Evolutionary conservation across 2,888 invertebrate species (phyloP), one percentile per base, ranked within the genome.

Genomic region (Prostheceraeus crozeri): DNA sequence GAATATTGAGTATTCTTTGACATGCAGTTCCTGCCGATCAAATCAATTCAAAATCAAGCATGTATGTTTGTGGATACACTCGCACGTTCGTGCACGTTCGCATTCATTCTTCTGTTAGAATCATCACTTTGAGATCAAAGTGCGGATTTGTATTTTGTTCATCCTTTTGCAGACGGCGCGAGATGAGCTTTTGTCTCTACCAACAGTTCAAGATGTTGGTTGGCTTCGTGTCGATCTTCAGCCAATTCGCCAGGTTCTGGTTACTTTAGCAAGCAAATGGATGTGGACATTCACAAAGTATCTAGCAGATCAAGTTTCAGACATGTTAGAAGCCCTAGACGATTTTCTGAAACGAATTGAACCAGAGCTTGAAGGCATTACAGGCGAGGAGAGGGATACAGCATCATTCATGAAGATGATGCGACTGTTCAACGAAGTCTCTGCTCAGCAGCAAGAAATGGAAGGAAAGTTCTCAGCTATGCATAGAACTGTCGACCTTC

Each of bases 261-360:
- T 69, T 36, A 74, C 74, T 8, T 71, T 71, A 51, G 73, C 74
- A 58, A 70, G 71, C 62, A 74, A 74, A 61, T 73, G 74, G 72
- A 72, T 76, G 71, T 75, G 74, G 74, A 74, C 73, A n/a, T 76
- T 72, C 65, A 74, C 74, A 23, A 72, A 72, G 60, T 76, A 74
- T 64, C 70, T 76, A 28, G 69, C 72, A 27, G 73, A 74, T 57
- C 76, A 75, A 70, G 68, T 70, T 55, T 67, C 67, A 1, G 59
- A 52, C 28, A 68, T 67, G 63, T 53, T 76, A 55, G 68, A 70
- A 59, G 68, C 68, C 19, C 66, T 76, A 35, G 73, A 75, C 64
- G 61, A 64, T 21, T 75, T 75, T 65, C 66, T 76, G 63, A 72
- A 71, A 67, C 65, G 72, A 57, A 73, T 72, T 40, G 76, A 76